Evolutionary conservation across 1,140 invertebrate genomes (phyloP), one percentile per base, ranked within the genome.

Genomic region (Drosophila pectinifera): DNA sequence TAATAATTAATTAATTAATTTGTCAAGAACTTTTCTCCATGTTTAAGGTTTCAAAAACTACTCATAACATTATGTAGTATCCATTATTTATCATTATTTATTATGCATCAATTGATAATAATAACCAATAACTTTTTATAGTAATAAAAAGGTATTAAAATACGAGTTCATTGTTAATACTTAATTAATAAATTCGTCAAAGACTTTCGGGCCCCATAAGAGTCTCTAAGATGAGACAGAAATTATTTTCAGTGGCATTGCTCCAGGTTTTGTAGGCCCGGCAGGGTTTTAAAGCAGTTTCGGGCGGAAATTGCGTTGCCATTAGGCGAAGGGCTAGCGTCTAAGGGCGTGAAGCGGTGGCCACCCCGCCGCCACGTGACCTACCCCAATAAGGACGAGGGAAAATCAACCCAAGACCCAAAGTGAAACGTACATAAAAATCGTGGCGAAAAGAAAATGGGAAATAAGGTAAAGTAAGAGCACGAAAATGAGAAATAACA

Each of bases 221-320:
- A 0, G 2, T 8, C 31, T 5, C 11, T 34, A 34, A 13, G 13
- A 13, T 34, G 0, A 11, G 3, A 5, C 14, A 11, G 3, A 11
- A 46, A 36, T 62, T 56, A 64, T 39, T 53, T 10, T 5, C 53
- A 78, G 64, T 78, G 67, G 10, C 14, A 0, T 16, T 10, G 18
- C 48, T 24, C 14, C 42, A 54, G 36, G 51, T 57, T 58, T 67
- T 18, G 78, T 86, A 85, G 82, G 82, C 82, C 61, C 65, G 74
- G 45, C 46, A 56, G 26, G 58, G 38, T 48, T 64, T 73, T 73
- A 46, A 59, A 79, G 59, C 76, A 57, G 77, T 78, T 80, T 65
- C 56, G 28, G 45, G 63, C 78, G 81, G 82, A 85, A 85, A 81
- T 78, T 86, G 82, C 82, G 82, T 86, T 86, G 82, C 78, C 83